Evolutionary conservation across 1,140 invertebrate genomes (phyloP).

Genomic region (Chrysoperla carnea): DNA sequence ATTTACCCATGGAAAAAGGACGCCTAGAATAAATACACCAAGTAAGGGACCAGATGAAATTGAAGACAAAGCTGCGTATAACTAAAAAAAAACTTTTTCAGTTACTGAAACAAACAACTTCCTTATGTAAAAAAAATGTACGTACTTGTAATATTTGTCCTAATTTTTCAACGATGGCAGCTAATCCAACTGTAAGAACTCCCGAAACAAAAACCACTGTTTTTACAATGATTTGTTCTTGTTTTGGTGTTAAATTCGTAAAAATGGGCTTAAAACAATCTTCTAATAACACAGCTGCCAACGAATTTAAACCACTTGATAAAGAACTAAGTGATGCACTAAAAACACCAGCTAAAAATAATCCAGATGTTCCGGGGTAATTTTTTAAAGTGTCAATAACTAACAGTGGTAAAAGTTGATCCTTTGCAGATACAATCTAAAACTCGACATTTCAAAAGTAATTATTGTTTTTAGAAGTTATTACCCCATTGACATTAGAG

Average conservation of each 20-base stretch:
- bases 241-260: slow-evolving; percentile 11
- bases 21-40: slow-evolving; percentile 31
- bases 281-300: slow-evolving; percentile 33
- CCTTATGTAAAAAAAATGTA: too few relatives aligned
- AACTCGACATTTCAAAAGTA: too few relatives aligned
- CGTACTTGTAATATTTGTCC: slow-evolving; percentile 13
- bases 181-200: slow-evolving; percentile 23
- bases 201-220: slow-evolving; percentile 1
- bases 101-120: slow-evolving; percentile 20
- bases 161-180: slow-evolving; percentile 20
- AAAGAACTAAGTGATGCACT: slow-evolving; percentile 38
- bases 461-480: neutral
- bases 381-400: slow-evolving; percentile 34
- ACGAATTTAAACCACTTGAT: slow-evolving; percentile 26
- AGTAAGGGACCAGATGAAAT: slow-evolving; percentile 30
- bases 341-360: slow-evolving; percentile 49
- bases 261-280: slow-evolving; percentile 26
- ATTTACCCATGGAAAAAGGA: slow-evolving; percentile 28
- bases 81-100: slow-evolving; percentile 1
- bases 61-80: slow-evolving; percentile 21
- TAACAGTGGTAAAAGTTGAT: slow-evolving; percentile 26
- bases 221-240: slow-evolving; percentile 17
- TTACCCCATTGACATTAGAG: neutral
- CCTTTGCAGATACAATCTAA: neutral
- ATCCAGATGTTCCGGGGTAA: slow-evolving; percentile 36